Evolutionary conservation across 2,888 invertebrate species (phyloP), one percentile per base, ranked within the genome.

Genomic region (Axea sp.): DNA sequence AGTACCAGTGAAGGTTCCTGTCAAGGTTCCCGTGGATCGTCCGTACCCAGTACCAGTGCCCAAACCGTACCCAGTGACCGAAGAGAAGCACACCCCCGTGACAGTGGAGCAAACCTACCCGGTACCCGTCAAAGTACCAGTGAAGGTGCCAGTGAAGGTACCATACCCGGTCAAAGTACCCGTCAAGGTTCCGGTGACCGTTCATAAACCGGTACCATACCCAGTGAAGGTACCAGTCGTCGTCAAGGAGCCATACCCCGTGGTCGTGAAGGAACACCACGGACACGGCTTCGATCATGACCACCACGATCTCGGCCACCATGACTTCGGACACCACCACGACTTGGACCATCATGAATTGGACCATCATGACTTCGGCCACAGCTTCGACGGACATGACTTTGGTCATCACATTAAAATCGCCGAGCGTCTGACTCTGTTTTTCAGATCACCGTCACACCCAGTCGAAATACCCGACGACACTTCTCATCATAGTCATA

Each of bases 91-190:
- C 64, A 79, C 85, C 8, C 85, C 84, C 3, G 81, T 81, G 35
- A 62, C 85, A 2, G 86, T 85, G 0, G 84, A 85, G 72, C 82
- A 80, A 35, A 81, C 76, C 2, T 80, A 83, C 67, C 84, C 84
- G 24, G 83, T 81, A 14, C 81, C 82, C 2, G 81, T 84, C 8
- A 82, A 83, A 57, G 84, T 84, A 14, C 81, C 84, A 7, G 69
- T 84, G 14, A 81, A 83, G 71, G 84, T 84, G 15, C 84, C 84
- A 30, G 69, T 85, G 8, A 81, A 81, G 47, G 83, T 85, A 17
- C 85, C 85, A n/a, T 81, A 81, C 9, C 78, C 82, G 37, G 85
- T 85, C 53, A 83, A 84, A 69, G 83, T 84, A 14, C 84, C 85
- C 0, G 51, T 84, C 71, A 83, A 84, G 77, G 85, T 85, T 0